Evolutionary conservation across 2,888 invertebrate species (phyloP).

Genomic region (Achlya flavicornis): DNA sequence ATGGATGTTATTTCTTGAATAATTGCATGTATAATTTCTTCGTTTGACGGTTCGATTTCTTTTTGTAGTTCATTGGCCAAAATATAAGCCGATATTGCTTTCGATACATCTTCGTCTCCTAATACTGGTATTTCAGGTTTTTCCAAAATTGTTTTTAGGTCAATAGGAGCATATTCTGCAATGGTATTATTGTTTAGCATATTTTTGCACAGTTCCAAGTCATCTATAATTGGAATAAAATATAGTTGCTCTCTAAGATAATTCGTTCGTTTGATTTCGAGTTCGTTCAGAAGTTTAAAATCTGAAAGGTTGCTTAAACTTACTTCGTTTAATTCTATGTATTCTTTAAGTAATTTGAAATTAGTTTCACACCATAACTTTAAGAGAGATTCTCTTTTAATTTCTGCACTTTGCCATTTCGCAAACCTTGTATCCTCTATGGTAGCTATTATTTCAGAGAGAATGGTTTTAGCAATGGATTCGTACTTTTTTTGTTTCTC

Average conservation of each 20-base stretch:
- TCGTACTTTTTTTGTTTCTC: slow-evolving; percentile 58
- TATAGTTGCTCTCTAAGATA: slow-evolving; percentile 37
- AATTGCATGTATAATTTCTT: slow-evolving; percentile 73
- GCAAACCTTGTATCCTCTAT: slow-evolving; percentile 64
- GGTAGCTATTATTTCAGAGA: slow-evolving; percentile 69
- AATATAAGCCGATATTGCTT: slow-evolving; percentile 65
- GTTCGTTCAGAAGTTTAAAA: slow-evolving; percentile 28
- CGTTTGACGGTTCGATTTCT: slow-evolving; percentile 65
- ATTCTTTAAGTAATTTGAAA: slow-evolving; percentile 41
- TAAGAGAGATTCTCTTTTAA: slow-evolving; percentile 57
- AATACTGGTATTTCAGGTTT: slow-evolving; percentile 67
- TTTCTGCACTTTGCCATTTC: slow-evolving; percentile 68
- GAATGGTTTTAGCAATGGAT: slow-evolving; percentile 56
- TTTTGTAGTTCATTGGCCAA: slow-evolving; percentile 66
- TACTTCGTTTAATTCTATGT: slow-evolving; percentile 47
- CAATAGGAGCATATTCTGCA: slow-evolving; percentile 64
- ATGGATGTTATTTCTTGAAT: slow-evolving; percentile 56
- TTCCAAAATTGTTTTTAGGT: slow-evolving; percentile 44
- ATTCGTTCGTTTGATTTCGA: slow-evolving; percentile 14
- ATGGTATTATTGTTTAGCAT: slow-evolving; percentile 43
- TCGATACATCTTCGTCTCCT: slow-evolving; percentile 74
- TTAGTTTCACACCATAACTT: slow-evolving; percentile 62
- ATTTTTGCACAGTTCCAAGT: slow-evolving; percentile 49
- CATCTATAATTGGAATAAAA: slow-evolving; percentile 59
- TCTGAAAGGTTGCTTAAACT: slow-evolving; percentile 19